Base-by-base conservation (phyloP, 2,888 invertebrate genomes). In the Acanthococcus lagerstroemiae region DNA sequence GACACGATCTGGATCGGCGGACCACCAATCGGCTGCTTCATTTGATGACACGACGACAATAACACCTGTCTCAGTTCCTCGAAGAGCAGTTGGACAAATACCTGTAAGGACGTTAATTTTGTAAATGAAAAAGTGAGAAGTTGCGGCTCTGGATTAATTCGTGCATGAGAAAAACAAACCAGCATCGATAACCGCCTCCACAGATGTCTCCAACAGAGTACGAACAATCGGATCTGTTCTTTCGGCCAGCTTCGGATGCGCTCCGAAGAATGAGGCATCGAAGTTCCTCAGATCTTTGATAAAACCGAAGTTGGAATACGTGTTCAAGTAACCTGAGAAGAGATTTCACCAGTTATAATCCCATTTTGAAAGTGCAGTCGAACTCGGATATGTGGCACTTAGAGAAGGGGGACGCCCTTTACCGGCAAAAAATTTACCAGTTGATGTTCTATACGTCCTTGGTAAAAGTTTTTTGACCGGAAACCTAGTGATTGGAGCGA, bases 271-370 rank as follows among this genome's bases (percentile, higher is more conserved):
- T 19, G 72, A 70, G 19, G 74, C 74, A 68, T 76, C 76, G 63
- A 76, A 76, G 67, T 73, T 72, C 0, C 58, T 46, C 1, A 69
- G 37, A 25, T 69, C 67, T 15, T 69, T 69, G 46, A 69, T 46
- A 78, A 90, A 91, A 67, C 91, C 92, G 70, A 83, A 83, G 67
- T 91, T 82, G 9, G 66, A 25, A 15, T 66, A 66, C 9, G 66
- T 66, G 6, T 30, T 46, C 19, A 66, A 26, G 30, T 66, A 57
- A 17, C 50, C 66, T 66, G 46, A 5, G 44, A n/a, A n/a, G n/a
- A n/a, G 44, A 37, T 37, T 15, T n/a, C 37, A 37, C 2, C 12
- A 37, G n/a, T 37, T 37, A n/a, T 37, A 37, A 3, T n/a, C n/a
- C n/a, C n/a, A n/a, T n/a, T n/a, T n/a, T n/a, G n/a, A n/a, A n/a